Conservation (phyloP, 1,140 invertebrate genomes). For the Oryctes rhinoceros region DNA sequence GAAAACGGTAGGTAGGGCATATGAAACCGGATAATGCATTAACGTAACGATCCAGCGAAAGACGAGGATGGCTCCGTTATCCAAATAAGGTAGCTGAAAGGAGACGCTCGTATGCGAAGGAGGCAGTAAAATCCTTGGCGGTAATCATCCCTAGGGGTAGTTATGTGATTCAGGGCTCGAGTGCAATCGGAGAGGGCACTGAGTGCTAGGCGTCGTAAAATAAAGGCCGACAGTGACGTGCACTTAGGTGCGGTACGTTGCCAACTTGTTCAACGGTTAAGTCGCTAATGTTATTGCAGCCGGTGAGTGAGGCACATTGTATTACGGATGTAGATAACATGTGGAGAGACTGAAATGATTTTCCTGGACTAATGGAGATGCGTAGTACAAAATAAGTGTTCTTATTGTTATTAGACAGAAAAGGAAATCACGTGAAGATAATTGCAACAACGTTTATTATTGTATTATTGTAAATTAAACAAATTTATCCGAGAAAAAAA, state of each 20-base stretch:
- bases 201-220: constrained; percentile 23
- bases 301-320: background rate
- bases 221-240: constrained; percentile 3
- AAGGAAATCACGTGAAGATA: too few relatives aligned
- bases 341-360: background rate
- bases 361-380: constrained; percentile 13
- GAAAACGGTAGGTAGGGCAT: background rate
- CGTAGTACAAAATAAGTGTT: background rate
- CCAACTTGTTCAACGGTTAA: constrained; percentile 24
- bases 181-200: background rate
- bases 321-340: constrained; percentile 23
- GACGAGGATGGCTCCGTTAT: background rate
- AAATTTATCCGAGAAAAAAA: too few relatives aligned
- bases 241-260: background rate
- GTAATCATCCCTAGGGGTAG: constrained; percentile 23
- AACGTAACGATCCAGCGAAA: background rate
- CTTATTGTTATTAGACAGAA: too few relatives aligned
- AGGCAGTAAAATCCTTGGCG: constrained; percentile 1
- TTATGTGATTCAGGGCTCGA: background rate
- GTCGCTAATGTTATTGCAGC: constrained; percentile 30
- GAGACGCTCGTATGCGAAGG: background rate
- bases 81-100: background rate
- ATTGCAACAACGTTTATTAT: too few relatives aligned
- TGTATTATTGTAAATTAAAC: too few relatives aligned
- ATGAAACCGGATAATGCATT: constrained; percentile 18